phyloP scores from a whole-genome alignment of 1,140 invertebrate species.

The Apis dorsata region DNA sequence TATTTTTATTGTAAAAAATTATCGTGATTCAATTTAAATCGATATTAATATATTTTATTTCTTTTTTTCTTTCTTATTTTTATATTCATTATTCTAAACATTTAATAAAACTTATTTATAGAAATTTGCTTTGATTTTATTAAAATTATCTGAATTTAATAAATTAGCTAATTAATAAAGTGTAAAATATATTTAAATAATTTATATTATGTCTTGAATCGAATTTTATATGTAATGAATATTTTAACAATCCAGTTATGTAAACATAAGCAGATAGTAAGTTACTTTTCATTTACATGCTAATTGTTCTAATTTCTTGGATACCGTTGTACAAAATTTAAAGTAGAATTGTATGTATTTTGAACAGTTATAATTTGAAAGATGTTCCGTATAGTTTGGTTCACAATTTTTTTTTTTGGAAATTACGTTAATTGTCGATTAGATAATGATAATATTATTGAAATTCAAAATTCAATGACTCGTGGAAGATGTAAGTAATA shows the following conservation, averaged over 20 bases:
- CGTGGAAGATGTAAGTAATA: slow-evolving; percentile 62
- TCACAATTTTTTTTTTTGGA: slow-evolving; percentile 53
- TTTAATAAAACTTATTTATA: neutral
- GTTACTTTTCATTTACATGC: slow-evolving; percentile 35
- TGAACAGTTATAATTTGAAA: slow-evolving; percentile 49
- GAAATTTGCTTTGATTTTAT: neutral
- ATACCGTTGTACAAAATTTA: slow-evolving; percentile 59
- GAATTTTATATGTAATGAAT: neutral
- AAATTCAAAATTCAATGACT: slow-evolving; percentile 1
- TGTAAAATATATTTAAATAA: neutral
- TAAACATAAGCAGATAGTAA: slow-evolving; percentile 22
- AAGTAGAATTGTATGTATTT: slow-evolving; percentile 6
- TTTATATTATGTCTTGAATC: neutral
- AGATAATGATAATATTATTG: slow-evolving; percentile 7
- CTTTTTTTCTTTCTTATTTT: neutral
- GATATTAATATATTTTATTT: neutral
- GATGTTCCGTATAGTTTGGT: slow-evolving; percentile 63
- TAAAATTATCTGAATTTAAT: neutral
- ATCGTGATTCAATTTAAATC: neutral
- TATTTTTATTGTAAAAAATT: slow-evolving; percentile 11
- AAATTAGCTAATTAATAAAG: neutral
- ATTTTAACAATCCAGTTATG: slow-evolving; percentile 49
- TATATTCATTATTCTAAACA: no score
- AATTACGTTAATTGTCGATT: slow-evolving; percentile 47
- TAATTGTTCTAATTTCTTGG: slow-evolving; percentile 63